phyloP scores from a whole-genome alignment of 1,140 invertebrate species.

The Microplitis demolitor region DNA sequence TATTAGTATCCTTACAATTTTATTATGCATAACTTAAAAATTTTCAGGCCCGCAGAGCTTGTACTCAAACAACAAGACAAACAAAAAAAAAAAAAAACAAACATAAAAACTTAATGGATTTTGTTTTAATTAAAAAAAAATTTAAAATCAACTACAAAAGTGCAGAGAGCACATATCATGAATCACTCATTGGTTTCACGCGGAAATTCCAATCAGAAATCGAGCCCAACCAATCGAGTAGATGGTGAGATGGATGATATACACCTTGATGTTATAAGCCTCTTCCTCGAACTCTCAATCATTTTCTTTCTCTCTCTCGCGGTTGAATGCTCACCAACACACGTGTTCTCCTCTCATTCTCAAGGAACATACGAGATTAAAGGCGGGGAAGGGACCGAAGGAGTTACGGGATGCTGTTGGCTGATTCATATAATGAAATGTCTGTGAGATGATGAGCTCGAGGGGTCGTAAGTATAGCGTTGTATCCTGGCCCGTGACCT shows the following conservation, averaged over 20 bases:
- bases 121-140: too few species aligned
- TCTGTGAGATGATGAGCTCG: slow-evolving; percentile 56
- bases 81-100: neutral
- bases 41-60: neutral
- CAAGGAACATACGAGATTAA: neutral
- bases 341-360: neutral
- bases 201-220: slow-evolving; percentile 55
- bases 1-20: neutral
- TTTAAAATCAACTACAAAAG: neutral
- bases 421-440: slow-evolving; percentile 59
- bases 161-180: neutral
- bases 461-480: slow-evolving; percentile 55
- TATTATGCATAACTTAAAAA: neutral
- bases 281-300: neutral
- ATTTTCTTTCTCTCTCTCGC: neutral
- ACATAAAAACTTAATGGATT: neutral
- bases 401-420: slow-evolving; percentile 38
- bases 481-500: slow-evolving; percentile 52
- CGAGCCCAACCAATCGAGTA: slow-evolving; percentile 49
- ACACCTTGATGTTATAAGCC: slow-evolving; percentile 29
- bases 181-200: slow-evolving; percentile 8
- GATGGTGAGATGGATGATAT: slow-evolving; percentile 40
- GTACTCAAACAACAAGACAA: too few species aligned
- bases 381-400: neutral
- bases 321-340: neutral